Evolutionary conservation across 2,797 vertebrate species (phyloP), one percentile per base, ranked within the genome.

Genomic region (Gymnopithys bicolor): DNA sequence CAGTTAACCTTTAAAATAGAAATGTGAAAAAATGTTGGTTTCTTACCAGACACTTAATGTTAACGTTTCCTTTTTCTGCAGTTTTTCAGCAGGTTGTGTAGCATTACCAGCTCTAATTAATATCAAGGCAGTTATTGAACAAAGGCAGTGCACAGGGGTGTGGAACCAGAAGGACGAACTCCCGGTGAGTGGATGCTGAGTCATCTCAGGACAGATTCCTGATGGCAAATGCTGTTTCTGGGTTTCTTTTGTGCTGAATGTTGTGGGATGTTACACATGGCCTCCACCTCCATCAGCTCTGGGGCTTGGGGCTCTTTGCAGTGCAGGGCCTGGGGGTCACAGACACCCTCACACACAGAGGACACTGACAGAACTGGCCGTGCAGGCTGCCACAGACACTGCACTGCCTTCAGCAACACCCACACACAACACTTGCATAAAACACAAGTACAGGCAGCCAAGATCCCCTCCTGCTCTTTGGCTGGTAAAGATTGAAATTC

Each of bases 111-210:
- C 98, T 71, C 96, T 98, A 52, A 98, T 98, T 80, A 98, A 98
- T 83, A 98, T 98, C 95, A 98, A 98, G 94, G 98, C 98, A 10
- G 98, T 98, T 64, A 98, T 98, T 62, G 98, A 98, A 64, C 98
- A 98, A 83, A 98, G 98, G 80, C 98, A 98, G 96, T 98, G 98
- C 95, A 98, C 98, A 8, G 98, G 98, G 6, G 98, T 98, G 56
- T 98, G 98, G 98, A 98, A 98, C 91, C 98, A 98, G 97, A 98
- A 98, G 84, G 98, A 98, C 11, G 98, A 98, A 51, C 95, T 98
- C 58, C 98, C 98, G 67, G 98, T 98, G 94, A 98, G 98, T 98
- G 48, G 53, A 19, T 15, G 64, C 81, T 77, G 39, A 73, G 49
- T 52, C 33, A 0, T 15, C 28, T 18, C 13, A 45, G 68, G 66